Conservation (phyloP, 2,113 vertebrate species). For the Corythaixoides concolor region DNA sequence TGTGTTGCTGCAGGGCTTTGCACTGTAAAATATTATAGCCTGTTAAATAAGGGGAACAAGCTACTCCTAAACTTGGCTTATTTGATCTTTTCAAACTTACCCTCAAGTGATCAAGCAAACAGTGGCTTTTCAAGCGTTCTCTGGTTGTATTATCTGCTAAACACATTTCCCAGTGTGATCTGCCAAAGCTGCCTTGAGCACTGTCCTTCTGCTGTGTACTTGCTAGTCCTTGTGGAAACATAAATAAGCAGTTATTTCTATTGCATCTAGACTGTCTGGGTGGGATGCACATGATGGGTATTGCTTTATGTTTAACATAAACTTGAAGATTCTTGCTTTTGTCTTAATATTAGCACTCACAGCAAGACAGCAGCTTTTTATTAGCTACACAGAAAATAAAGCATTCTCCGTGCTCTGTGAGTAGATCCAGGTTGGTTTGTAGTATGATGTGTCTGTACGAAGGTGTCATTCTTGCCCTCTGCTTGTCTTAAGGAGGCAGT, state of each 20-base stretch:
- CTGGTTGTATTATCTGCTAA: constrained; percentile 4
- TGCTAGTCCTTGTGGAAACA: background rate
- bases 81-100: constrained; percentile 28
- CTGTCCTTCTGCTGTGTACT: background rate
- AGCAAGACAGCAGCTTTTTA: background rate
- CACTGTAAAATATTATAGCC: constrained; percentile 28
- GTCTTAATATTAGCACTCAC: background rate
- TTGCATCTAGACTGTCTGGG: background rate
- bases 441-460: background rate
- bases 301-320: background rate
- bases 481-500: background rate
- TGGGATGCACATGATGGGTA: background rate
- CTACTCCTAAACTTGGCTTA: constrained; percentile 19
- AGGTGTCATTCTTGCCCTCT: background rate
- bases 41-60: constrained; percentile 3
- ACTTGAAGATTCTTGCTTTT: background rate
- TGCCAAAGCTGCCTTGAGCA: background rate
- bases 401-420: background rate
- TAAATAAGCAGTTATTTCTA: background rate
- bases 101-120: constrained; percentile 28
- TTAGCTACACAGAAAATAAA: background rate
- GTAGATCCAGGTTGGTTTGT: background rate
- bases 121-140: background rate
- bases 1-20: constrained; percentile 15
- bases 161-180: background rate